Conservation (phyloP, 2,888 invertebrate genomes). For the Poecilobothrus nobilitatus region DNA sequence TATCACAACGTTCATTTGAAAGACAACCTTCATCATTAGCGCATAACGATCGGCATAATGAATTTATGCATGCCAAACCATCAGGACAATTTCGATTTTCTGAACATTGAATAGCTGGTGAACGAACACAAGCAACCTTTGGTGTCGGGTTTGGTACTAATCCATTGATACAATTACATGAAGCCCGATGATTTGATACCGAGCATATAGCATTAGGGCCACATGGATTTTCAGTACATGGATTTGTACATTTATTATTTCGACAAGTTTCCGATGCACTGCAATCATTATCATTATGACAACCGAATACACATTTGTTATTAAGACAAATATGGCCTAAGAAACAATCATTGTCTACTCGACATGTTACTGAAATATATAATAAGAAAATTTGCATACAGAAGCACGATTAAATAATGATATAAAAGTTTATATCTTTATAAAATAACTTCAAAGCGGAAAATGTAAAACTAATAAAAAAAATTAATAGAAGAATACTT, state of each 20-base stretch:
- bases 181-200: conserved; percentile 69
- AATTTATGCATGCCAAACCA: conserved; percentile 65
- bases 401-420: too few species aligned
- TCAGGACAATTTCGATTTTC: conserved; percentile 67
- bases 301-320: conserved; percentile 79
- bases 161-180: conserved; percentile 68
- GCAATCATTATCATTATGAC: conserved; percentile 80
- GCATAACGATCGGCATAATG: conserved; percentile 69
- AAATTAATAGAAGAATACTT: conserved; percentile 42
- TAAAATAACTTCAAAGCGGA: too few species aligned
- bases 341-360: conserved; percentile 87
- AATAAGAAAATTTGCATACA: background rate
- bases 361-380: conserved; percentile 60
- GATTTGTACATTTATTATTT: conserved; percentile 70
- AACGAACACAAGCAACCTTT: conserved; percentile 76
- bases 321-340: conserved; percentile 80
- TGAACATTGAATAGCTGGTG: conserved; percentile 65
- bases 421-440: too few species aligned
- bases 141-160: conserved; percentile 83
- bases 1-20: conserved; percentile 60
- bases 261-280: conserved; percentile 74
- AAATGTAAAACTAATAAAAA: too few species aligned
- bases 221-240: conserved; percentile 67
- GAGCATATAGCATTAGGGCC: conserved; percentile 78
- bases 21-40: conserved; percentile 67